Conservation (phyloP, 2,888 invertebrate species). For the Philonicus albiceps region DNA sequence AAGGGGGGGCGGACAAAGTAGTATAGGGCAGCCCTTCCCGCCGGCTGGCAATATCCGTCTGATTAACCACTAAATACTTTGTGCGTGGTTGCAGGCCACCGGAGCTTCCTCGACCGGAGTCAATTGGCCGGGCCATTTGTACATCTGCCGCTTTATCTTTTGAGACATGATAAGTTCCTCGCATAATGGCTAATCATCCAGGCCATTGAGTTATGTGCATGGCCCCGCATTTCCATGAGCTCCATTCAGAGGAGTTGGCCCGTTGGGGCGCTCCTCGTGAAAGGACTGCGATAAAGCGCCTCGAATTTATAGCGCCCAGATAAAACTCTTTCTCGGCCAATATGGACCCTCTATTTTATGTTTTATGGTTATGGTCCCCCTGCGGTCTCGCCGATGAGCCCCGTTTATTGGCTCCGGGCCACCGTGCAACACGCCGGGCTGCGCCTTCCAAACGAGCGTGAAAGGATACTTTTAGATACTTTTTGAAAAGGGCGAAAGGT, state of each 20-base stretch:
- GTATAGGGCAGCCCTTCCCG: not conserved
- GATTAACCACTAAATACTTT: slow-evolving; percentile 29
- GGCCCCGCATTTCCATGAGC: slow-evolving; percentile 17
- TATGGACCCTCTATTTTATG: slow-evolving; percentile 18
- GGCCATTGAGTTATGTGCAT: slow-evolving; percentile 26
- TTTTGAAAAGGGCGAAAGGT: not conserved
- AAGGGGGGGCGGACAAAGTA: not conserved
- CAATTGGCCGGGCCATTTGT: slow-evolving; percentile 25
- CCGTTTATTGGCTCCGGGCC: slow-evolving; percentile 14
- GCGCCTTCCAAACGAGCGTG: not conserved
- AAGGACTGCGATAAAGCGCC: slow-evolving; percentile 16
- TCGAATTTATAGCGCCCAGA: slow-evolving; percentile 14
- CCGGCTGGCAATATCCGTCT: not conserved
- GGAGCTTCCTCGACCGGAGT: not conserved
- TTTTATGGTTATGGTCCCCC: slow-evolving; percentile 16
- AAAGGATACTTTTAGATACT: not conserved
- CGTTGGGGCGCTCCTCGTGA: not conserved
- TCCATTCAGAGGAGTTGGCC: not conserved
- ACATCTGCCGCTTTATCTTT: slow-evolving; percentile 20
- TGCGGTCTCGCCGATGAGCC: not conserved
- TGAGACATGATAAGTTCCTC: slow-evolving; percentile 16
- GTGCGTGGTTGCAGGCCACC: not conserved
- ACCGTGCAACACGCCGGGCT: not conserved
- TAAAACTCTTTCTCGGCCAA: slow-evolving; percentile 31
- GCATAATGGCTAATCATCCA: slow-evolving; percentile 28